phyloP scores from a whole-genome alignment of 2,797 vertebrate species.

The Fundulus diaphanus region DNA sequence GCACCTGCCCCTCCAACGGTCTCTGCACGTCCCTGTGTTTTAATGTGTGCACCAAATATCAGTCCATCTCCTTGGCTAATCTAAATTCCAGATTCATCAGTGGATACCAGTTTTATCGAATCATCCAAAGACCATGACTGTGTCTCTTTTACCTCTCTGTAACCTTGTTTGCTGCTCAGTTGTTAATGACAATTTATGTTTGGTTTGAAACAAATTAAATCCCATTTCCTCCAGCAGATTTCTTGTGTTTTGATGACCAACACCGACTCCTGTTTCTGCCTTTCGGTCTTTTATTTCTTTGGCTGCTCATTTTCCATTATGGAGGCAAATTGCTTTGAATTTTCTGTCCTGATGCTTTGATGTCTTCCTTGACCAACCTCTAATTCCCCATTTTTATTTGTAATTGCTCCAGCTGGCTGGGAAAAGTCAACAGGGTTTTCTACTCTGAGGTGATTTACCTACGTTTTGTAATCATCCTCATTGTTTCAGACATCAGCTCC shows the following conservation, averaged over 20 bases:
- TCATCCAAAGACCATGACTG: background rate
- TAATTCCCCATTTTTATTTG: background rate
- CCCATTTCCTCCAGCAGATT: background rate
- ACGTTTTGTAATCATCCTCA: background rate
- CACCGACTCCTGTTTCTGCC: background rate
- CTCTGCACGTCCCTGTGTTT: too few species aligned
- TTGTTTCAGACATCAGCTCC: slow-evolving; percentile 3
- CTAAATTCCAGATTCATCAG: background rate
- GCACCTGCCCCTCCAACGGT: too few species aligned
- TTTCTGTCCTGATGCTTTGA: background rate
- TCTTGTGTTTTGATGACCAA: background rate
- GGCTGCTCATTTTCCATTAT: background rate
- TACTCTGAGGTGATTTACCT: background rate
- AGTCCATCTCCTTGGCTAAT: background rate
- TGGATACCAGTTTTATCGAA: background rate
- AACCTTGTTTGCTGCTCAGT: background rate
- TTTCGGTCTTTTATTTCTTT: background rate
- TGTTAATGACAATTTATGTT: background rate
- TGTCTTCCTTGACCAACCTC: background rate
- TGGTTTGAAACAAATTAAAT: background rate
- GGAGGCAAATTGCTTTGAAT: background rate
- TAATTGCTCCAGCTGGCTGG: background rate
- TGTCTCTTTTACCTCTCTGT: background rate
- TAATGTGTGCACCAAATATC: too few species aligned
- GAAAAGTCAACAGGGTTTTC: background rate